A percentile compares a stretch with the other conserved stretches of the same genome.
phyloP scores from a whole-genome alignment of 2,113 vertebrate genomes.

The Cyanoramphus novaezelandiae region DNA sequence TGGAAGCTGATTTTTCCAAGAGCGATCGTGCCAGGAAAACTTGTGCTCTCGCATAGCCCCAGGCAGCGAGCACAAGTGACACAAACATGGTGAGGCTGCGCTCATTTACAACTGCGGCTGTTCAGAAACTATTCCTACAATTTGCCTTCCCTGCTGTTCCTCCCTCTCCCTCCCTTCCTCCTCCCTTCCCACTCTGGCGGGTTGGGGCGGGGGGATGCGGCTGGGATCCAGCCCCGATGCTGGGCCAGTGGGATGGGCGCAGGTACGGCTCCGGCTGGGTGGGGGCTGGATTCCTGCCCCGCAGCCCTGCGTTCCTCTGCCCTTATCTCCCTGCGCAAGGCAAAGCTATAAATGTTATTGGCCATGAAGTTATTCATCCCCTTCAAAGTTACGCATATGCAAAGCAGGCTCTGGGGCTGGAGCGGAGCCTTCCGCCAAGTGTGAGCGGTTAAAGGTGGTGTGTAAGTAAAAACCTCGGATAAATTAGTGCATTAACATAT shows the following conservation, averaged over 20 bases:
- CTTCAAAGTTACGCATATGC: conserved; percentile 37
- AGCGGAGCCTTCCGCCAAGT: not conserved
- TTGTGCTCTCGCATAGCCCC: conserved; percentile 34
- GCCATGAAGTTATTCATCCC: conserved; percentile 66
- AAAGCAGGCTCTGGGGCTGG: conserved; percentile 12
- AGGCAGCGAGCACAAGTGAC: conserved; percentile 33
- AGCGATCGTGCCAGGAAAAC: conserved; percentile 42
- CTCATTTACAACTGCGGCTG: conserved; percentile 54
- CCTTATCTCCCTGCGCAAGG: conserved; percentile 52
- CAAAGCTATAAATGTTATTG: conserved; percentile 65
- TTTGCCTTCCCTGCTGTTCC: conserved; percentile 52
- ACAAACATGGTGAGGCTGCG: conserved; percentile 40
- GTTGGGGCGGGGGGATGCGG: not conserved
- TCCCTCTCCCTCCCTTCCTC: not conserved
- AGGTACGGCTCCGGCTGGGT: conserved; percentile 41
- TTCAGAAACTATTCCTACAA: conserved; percentile 47
- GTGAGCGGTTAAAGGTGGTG: not conserved
- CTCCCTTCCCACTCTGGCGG: not conserved
- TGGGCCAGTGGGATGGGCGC: not conserved
- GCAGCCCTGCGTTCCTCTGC: conserved; percentile 60
- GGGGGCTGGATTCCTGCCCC: conserved; percentile 66
- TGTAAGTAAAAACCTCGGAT: not conserved
- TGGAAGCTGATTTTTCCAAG: conserved; percentile 61
- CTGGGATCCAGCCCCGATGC: conserved; percentile 35
- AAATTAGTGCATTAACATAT: not conserved